Base-by-base conservation (phyloP, 2,113 vertebrate species). In the Xiphias gladius region DNA sequence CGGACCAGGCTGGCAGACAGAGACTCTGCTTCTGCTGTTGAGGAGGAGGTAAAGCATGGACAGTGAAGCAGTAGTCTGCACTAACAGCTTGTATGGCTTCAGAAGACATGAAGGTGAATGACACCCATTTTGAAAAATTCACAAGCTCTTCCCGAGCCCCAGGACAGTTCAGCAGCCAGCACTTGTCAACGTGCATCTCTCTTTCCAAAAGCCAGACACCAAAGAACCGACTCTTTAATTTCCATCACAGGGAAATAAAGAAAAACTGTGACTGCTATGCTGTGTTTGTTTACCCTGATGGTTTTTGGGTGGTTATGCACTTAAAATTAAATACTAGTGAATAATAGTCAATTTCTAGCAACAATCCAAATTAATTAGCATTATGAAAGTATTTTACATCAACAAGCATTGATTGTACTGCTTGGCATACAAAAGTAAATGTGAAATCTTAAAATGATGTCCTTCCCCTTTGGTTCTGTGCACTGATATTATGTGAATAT, bases 1-100 rank as follows among this genome's bases (percentile, higher is more conserved):
- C 96, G 98, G 61, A 97, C 96, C 13, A 95, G 98, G 78, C 92
- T 99, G 50, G 96, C 94, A 0, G 97, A 99, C 5, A 89, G 91
- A 0, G 97, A 98, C 0, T 80, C 93, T 0, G 97, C 97, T 0
- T 94, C 96, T 0, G 87, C 95, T 0, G 92, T 96, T 0, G 98
- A 99, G 79, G 97, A 99, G 87, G 98, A 99, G 97, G 98, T 73
- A 73, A 16, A 59, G 70, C 61, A 58, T 1, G 5, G 26, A 35
- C 68, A 52, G 75, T 41, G 16, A 48, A 35, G 76, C 20, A 55
- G 59, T 35, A 48, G 46, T 74, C 39, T 50, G 48, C n/a, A 2
- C 22, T 14, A 4, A 37, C 24, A 67, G 61, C 37, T 35, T 58
- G 10, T 26, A 10, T 72, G 66, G 14, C 26, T 30, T 59, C 28